Evolutionary conservation across 2,113 vertebrate genomes (phyloP).

Genomic region (Tursiops truncatus): DNA sequence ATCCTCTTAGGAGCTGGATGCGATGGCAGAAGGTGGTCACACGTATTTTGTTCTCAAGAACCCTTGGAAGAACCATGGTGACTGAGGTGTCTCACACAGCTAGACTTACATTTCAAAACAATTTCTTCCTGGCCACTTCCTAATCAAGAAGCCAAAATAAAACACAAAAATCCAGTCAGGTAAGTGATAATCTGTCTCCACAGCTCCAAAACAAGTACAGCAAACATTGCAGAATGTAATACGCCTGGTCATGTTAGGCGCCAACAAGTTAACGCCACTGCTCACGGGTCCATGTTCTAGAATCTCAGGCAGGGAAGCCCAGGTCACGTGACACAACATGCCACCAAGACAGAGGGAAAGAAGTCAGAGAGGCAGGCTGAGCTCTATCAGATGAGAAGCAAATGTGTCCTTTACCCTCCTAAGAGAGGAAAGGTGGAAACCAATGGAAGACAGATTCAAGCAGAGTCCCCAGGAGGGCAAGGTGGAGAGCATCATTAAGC

Average conservation of each 20-base stretch:
- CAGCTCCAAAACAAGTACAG: background rate
- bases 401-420: background rate
- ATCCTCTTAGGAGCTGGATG: background rate
- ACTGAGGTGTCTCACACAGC: background rate
- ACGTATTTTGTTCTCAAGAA: background rate
- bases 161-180: background rate
- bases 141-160: background rate
- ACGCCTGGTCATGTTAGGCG: background rate
- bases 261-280: background rate
- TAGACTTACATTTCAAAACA: background rate
- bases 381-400: background rate
- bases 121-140: background rate
- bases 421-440: background rate
- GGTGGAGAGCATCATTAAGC: background rate
- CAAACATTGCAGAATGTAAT: background rate
- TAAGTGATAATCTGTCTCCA: background rate
- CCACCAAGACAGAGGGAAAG: background rate
- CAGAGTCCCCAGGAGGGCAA: background rate
- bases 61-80: background rate
- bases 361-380: background rate
- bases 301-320: background rate
- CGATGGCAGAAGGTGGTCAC: background rate
- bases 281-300: too few relatives aligned
- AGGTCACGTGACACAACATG: background rate
- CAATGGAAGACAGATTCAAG: background rate